Base-by-base conservation (phyloP, 2,888 invertebrate genomes). In the Drosophila villosipedis region DNA sequence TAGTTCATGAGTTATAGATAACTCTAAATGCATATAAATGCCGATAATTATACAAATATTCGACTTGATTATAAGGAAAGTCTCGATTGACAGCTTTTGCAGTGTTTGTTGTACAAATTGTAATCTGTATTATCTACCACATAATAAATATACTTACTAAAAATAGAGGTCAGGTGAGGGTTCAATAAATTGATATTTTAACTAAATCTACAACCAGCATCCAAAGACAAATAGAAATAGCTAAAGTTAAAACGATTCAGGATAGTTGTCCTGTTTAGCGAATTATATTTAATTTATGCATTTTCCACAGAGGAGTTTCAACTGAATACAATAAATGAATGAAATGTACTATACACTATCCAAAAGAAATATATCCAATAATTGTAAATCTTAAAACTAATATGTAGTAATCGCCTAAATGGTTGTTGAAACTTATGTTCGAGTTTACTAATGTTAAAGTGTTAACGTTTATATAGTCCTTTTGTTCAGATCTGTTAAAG, bases 231-330 rank as follows among this genome's bases (percentile, higher is more conserved):
- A 58, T 52, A 68, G 55, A 28, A 52, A 35, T 47, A 60, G 57
- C 60, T 52, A 52, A 63, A 12, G 55, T 37, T 54, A 71, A 49
- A 16, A 41, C 61, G 31, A 43, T 49, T 73, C 14, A 7, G 47
- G 25, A 39, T 47, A 60, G 30, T 28, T 58, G 52, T 52, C 25
- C 28, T 35, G 79, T 50, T 39, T 62, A 47, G 58, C 31, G 50
- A 68, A 82, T 71, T 70, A 69, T 68, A 68, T 73, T 76, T 81
- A 73, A 63, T 83, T 88, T 61, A 60, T 69, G 64, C 80, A 76
- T 80, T 85, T 80, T 72, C 74, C 54, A 83, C 82, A 82, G 67
- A 58, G 68, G 83, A 73, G 88, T 84, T 81, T 78, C 77, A 89
- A 72, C 54, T 68, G 71, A 84, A 83, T 73, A 89, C 82, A 89